A percentile compares a stretch with the other conserved stretches of the same genome.
These are phyloP conservation scores for Edolisoma coerulescens DNA, from an alignment of 2,113 vertebrate genomes.

Conservation along the genomic window DNA sequence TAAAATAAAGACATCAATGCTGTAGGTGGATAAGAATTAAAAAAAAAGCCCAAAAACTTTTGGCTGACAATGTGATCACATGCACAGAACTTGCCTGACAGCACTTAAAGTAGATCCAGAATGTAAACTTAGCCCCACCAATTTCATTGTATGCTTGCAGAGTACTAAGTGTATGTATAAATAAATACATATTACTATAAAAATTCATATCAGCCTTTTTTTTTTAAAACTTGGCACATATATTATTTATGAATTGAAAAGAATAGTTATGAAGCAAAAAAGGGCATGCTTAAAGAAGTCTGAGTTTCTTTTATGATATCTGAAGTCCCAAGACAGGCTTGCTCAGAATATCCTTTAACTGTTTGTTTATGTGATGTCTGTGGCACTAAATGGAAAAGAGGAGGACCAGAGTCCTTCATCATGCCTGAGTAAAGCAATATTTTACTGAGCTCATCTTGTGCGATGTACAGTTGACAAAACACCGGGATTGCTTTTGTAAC, in stretches of 20 bases:
- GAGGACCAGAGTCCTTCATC: not conserved
- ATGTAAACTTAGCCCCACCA: not conserved
- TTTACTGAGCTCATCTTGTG: not conserved
- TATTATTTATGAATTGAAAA: not conserved
- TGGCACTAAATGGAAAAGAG: not conserved
- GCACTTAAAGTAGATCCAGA: not conserved
- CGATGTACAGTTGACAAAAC: not conserved
- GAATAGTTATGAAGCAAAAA: not conserved
- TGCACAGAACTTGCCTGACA: not conserved
- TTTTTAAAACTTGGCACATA: not conserved
- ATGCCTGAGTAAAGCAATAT: not conserved
- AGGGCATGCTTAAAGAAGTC: not conserved
- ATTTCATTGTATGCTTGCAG: not conserved
- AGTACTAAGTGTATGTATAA: no score
- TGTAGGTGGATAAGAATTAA: not conserved
- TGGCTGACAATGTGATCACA: not conserved
- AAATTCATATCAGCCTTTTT: not conserved
- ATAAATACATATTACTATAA: no score
- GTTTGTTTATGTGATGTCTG: not conserved
- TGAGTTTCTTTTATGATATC: not conserved
- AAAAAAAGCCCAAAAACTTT: not conserved
- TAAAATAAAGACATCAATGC: not conserved
- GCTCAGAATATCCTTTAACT: not conserved
- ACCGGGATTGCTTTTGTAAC: not conserved
- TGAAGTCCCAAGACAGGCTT: not conserved